phyloP scores from a whole-genome alignment of 2,797 vertebrate genomes.

The Tolypeutes matacus region DNA sequence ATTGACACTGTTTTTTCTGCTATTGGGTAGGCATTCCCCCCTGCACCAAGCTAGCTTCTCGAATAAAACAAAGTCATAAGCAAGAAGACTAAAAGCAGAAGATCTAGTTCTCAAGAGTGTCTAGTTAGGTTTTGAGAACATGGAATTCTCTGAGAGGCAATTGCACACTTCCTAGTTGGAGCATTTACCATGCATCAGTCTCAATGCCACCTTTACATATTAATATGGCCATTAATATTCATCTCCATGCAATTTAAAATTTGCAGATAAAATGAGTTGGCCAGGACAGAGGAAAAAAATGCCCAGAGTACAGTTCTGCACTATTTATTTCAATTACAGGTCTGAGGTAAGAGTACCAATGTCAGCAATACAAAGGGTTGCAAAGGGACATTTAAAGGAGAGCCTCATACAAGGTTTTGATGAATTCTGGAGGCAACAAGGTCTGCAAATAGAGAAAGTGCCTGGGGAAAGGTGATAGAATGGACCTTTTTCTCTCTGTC shows the following conservation, averaged over 20 bases:
- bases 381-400: conserved; percentile 63
- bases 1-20: background rate
- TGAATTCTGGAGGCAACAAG: conserved; percentile 63
- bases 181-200: conserved; percentile 76
- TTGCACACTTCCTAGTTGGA: conserved; percentile 33
- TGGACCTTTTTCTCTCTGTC: conserved; percentile 4
- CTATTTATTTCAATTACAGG: conserved; percentile 83
- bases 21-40: background rate
- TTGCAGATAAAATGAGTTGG: conserved; percentile 83
- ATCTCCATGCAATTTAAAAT: conserved; percentile 75
- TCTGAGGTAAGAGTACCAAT: conserved; percentile 70
- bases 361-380: conserved; percentile 54
- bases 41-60: background rate
- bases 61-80: background rate
- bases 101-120: background rate
- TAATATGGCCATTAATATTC: conserved; percentile 84
- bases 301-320: conserved; percentile 60
- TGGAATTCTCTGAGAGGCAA: conserved; percentile 68
- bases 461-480: conserved; percentile 39
- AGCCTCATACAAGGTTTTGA: conserved; percentile 39
- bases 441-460: conserved; percentile 55
- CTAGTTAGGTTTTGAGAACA: conserved; percentile 29
- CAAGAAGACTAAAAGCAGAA: conserved; percentile 25
- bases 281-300: conserved; percentile 69
- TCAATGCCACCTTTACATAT: conserved; percentile 79